Conservation (phyloP, 2,113 vertebrate genomes). For the Grammomys dolichurus region DNA sequence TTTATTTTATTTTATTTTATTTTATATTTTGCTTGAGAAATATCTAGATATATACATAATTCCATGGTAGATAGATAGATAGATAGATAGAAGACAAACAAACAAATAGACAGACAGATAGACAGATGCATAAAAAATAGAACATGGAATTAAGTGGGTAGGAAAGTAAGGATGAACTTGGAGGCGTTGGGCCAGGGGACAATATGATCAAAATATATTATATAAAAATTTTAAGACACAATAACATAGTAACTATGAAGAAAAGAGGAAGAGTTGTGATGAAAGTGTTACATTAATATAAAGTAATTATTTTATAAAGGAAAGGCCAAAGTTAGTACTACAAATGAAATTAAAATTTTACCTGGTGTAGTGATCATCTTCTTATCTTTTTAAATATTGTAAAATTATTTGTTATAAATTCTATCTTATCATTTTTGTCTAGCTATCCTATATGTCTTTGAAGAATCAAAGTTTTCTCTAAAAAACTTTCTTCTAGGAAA, state of each 20-base stretch:
- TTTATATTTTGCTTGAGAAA: neutral
- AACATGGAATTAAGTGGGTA: neutral
- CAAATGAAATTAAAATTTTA: neutral
- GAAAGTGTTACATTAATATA: neutral
- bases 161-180: neutral
- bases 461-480: neutral
- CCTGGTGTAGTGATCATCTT: neutral
- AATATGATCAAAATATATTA: neutral
- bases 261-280: neutral
- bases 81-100: neutral
- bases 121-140: neutral
- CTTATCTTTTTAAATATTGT: neutral
- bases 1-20: neutral
- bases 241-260: neutral
- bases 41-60: neutral
- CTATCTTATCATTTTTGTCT: neutral
- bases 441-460: neutral
- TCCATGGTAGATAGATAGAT: neutral
- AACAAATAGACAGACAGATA: neutral
- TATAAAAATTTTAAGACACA: neutral
- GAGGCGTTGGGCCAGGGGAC: too few relatives aligned
- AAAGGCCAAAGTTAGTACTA: neutral
- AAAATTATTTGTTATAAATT: neutral
- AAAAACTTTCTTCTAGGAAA: conserved; percentile 9
- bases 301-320: neutral